Evolutionary conservation across 2,113 vertebrate species (phyloP).

Genomic region (Amblyornis subalaris): DNA sequence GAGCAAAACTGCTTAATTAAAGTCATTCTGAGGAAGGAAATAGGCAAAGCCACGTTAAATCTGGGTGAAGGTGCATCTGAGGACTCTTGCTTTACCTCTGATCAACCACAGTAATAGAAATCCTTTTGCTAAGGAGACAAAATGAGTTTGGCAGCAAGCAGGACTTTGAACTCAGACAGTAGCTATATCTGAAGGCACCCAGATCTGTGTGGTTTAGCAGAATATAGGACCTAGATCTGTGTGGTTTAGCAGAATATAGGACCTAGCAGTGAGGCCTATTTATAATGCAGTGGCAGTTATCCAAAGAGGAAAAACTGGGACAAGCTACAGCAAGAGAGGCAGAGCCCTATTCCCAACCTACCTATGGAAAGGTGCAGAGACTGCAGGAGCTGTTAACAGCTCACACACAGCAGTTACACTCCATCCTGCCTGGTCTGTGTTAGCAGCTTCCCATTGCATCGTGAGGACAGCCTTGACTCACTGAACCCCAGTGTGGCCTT

Average conservation of each 20-base stretch:
- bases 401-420: neutral
- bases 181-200: neutral
- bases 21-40: neutral
- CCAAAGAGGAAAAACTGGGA: conserved; percentile 6
- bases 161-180: neutral
- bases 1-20: neutral
- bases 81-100: neutral
- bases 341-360: neutral
- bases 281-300: neutral
- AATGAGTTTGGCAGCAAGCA: neutral
- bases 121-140: neutral
- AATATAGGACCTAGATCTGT: neutral
- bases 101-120: neutral
- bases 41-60: neutral
- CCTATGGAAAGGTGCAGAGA: neutral
- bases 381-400: neutral
- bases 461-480: neutral
- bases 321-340: neutral
- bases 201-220: conserved; percentile 1
- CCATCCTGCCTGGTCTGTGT: neutral
- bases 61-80: conserved; percentile 19
- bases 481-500: neutral
- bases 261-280: neutral
- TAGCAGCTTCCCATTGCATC: neutral
- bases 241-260: neutral